Conservation (phyloP, 2,797 vertebrate species). For the Heliangelus exortis region DNA sequence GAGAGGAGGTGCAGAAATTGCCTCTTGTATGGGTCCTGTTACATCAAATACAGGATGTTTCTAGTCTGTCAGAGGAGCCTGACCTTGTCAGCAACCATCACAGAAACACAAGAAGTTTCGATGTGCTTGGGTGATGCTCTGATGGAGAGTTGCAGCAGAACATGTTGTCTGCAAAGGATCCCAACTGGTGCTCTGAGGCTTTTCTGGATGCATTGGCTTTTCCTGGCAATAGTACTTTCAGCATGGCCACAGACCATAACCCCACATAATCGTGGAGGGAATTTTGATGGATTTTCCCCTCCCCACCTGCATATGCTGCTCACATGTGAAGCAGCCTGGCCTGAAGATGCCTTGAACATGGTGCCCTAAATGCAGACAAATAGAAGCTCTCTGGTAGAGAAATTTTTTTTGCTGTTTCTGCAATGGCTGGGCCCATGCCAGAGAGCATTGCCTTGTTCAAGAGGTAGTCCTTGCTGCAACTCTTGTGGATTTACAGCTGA, state of each 20-base stretch:
- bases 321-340: not conserved
- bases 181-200: not conserved
- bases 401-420: not conserved
- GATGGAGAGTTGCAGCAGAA: not conserved
- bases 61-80: not conserved
- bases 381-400: not conserved
- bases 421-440: not conserved
- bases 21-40: not conserved
- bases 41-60: not conserved
- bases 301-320: not conserved
- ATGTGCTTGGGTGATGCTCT: not conserved
- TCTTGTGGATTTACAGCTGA: slow-evolving; percentile 29
- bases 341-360: not conserved
- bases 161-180: not conserved
- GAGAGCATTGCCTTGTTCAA: slow-evolving; percentile 1
- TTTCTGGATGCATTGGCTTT: not conserved
- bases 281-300: not conserved
- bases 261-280: accelerated
- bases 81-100: not conserved
- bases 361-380: not conserved
- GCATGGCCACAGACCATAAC: not conserved
- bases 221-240: not conserved
- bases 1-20: not conserved
- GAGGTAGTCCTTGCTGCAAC: not conserved
- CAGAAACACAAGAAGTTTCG: not conserved